Base-by-base conservation (phyloP, 2,113 vertebrate species). In the Pagrus major region DNA sequence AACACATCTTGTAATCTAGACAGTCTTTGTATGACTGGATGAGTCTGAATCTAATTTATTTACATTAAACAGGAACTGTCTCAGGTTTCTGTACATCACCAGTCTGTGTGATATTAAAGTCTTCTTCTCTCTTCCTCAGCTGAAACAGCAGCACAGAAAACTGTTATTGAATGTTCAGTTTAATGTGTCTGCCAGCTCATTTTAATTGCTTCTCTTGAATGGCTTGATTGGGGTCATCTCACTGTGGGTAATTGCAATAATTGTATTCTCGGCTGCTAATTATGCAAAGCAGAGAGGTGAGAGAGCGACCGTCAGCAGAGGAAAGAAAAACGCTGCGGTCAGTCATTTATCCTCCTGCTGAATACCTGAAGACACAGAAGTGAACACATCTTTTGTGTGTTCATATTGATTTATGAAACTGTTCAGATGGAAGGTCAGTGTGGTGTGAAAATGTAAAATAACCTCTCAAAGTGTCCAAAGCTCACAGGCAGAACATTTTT, bases 171-270 rank as follows among this genome's bases (percentile, higher is more conserved):
- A 29, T 18, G 16, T 33, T 44, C 46, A 8, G 11, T 15, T 60
- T 46, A 2, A 39, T 37, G 21, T 21, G 15, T 31, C 56, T 49
- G 63, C 7, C 61, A 71, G 27, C 80, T 87, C 69, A 0, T 78
- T 83, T 56, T 76, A 86, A 86, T 75, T 27, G 56, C 70, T 55
- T 73, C 70, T 68, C 33, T 42, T 75, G 42, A 71, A 59, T 18
- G 44, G 9, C 55, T 47, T 80, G 86, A 92, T 89, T 89, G 84
- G 83, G 86, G 91, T 88, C 88, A 85, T 76, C 55, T 81, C 74
- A 56, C 76, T 60, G 14, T 2, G 67, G 76, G 69, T 84, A 84
- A 89, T 75, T 76, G 67, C 52, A 73, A 39, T 86, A 78, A 89
- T 78, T 88, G 75, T 81, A 15, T 75, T 78, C 56, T 76, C 39